These are phyloP conservation scores for Drosophila pseudoananassae DNA, from an alignment of 1,140 invertebrate genomes.

Conservation along the genomic window DNA sequence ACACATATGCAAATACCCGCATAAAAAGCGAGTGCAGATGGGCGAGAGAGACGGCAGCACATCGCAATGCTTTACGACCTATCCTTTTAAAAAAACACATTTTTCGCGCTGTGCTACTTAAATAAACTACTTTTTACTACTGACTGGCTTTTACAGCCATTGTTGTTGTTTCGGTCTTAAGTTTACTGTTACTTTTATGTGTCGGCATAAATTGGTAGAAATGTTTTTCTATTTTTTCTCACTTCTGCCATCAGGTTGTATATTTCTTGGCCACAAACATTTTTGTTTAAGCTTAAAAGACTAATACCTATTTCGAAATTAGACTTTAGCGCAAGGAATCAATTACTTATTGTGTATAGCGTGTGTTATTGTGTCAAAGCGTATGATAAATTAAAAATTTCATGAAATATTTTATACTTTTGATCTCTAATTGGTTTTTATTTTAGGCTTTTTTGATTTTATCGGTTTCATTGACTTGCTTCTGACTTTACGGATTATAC, in stretches of 20 bases:
- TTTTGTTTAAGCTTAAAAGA: neutral
- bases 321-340: neutral
- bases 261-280: neutral
- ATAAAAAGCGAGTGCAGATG: conserved; percentile 12
- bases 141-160: conserved; percentile 41
- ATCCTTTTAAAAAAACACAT: conserved; percentile 47
- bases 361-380: too few species aligned
- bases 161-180: conserved; percentile 21
- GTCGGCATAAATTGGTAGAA: conserved; percentile 59
- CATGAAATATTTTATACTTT: neutral
- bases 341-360: too few species aligned
- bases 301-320: neutral
- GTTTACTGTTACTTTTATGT: conserved; percentile 57
- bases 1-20: conserved; percentile 28
- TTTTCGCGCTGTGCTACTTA: conserved; percentile 68
- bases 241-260: neutral
- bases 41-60: neutral
- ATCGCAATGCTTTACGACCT: conserved; percentile 54
- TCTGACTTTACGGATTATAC: neutral
- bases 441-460: neutral
- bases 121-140: conserved; percentile 75
- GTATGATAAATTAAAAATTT: too few species aligned
- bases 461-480: neutral
- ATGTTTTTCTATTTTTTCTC: conserved; percentile 15
- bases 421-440: neutral